Evolutionary conservation across 2,113 vertebrate species (phyloP), one percentile per base, ranked within the genome.

Genomic region (Pseudopodoces humilis): DNA sequence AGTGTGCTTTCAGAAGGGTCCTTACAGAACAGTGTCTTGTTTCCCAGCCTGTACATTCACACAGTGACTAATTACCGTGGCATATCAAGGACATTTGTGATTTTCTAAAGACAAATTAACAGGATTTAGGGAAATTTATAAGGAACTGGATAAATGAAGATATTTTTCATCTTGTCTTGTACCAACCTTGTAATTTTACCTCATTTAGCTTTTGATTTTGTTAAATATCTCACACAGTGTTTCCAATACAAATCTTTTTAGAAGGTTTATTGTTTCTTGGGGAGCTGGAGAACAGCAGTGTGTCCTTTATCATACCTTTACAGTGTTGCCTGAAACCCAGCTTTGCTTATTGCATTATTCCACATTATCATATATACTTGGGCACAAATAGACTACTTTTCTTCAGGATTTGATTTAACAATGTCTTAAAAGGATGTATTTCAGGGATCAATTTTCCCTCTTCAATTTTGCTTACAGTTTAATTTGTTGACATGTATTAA

Each of bases 401-500:
- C 8, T 82, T 87, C n/a, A 86, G 92, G 87, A 81, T 39, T 39
- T 37, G 31, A 78, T 94, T 96, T 88, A 95, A 91, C 96, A 83
- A 89, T 96, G 86, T 88, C 68, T 56, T 83, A 75, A 96, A 92
- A 94, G 87, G 87, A 41, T 88, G 83, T 67, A 87, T 97, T 95
- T 95, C 94, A 96, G 31, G 50, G 86, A 76, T 67, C 55, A 77
- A 84, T 88, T 94, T 95, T 94, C 49, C 68, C 82, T 76, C 83
- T 83, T 56, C 76, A 86, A 59, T 89, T 95, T 95, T 96, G 91
- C 88, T 97, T 96, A 94, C 79, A 83, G 75, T 92, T 94, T 94
- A 95, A 94, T 90, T 69, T 95, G 84, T 92, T 97, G 96, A 85
- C 71, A 88, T 85, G 67, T 94, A 95, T 90, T 97, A 96, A 95